A percentile compares a stretch with the other conserved stretches of the same genome.
phyloP scores from a whole-genome alignment of 2,113 vertebrate genomes.

The Clarias batrachus region DNA sequence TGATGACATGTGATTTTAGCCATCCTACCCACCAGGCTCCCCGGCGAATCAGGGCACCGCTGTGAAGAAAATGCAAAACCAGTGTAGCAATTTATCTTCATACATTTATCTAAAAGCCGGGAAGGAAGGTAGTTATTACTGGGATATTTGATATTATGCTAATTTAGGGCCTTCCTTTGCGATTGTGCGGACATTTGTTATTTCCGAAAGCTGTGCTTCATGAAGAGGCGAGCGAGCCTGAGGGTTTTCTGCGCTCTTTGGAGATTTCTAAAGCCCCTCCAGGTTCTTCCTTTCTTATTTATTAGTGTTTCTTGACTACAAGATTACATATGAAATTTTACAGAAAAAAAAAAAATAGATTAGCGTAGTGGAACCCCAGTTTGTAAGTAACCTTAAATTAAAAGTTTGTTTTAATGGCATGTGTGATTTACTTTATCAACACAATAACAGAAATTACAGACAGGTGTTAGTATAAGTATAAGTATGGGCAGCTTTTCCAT shows the following conservation, averaged over 20 bases:
- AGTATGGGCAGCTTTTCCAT: not conserved
- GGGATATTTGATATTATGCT: conserved; percentile 82
- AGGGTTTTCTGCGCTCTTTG: conserved; percentile 11
- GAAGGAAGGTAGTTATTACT: conserved; percentile 82
- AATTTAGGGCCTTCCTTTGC: conserved; percentile 80
- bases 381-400: conserved; percentile 1
- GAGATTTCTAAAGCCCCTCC: conserved; percentile 17
- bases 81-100: conserved; percentile 87
- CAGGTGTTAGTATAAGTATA: not conserved
- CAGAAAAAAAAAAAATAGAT: not conserved
- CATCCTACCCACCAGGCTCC: conserved; percentile 28
- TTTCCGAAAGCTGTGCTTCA: conserved; percentile 57
- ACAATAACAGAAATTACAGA: not conserved
- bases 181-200: conserved; percentile 78
- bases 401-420: not conserved
- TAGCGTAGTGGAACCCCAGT: not conserved
- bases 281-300: not conserved
- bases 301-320: conserved; percentile 8
- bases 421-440: not conserved
- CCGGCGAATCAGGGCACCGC: conserved; percentile 69
- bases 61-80: conserved; percentile 81
- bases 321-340: not conserved
- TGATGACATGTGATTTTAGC: conserved; percentile 83
- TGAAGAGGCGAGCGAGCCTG: conserved; percentile 16
- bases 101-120: conserved; percentile 82